Base-by-base conservation (phyloP, 2,888 invertebrate species). In the Entomobrya proxima region DNA sequence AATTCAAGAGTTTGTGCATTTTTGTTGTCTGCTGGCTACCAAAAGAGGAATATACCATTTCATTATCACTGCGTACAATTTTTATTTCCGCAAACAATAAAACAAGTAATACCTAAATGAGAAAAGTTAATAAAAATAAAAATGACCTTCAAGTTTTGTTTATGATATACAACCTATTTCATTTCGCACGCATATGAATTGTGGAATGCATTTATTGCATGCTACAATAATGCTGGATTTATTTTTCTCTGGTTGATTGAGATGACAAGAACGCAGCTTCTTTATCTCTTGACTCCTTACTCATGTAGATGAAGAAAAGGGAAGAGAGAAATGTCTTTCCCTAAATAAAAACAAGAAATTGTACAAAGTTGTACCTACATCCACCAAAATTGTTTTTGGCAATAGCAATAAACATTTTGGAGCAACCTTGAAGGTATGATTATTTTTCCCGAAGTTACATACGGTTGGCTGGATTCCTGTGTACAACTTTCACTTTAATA, bases 361-460 rank as follows among this genome's bases (percentile, higher is more conserved):
- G 30, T 1, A 24, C 9, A 35, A 35, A 35, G 5, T n/a, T 24
- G n/a, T 64, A 64, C 64, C 64, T 21, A 9, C 64, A 2, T 15
- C 11, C 30, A 32, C 13, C 18, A 30, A 35, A 61, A 61, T 64
- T 64, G 64, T 35, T 64, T 35, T 6, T 7, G 35, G 64, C 64
- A 35, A 64, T 64, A 64, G 64, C 64, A 35, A 64, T 64, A 64
- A 64, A 64, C 64, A 64, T 64, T 64, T 32, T n/a, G n/a, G 35
- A 64, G 9, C 18, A 64, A 35, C 35, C 35, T 9, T 55, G 24
- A 11, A n/a, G 9, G 27, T 58, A 27, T 30, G 1, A 24, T 2
- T 58, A 58, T 24, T 11, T 58, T 30, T 13, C 58, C 30, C 24
- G 2, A 21, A 21, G 21, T 52, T 52, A 52, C 18, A 2, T 21